Evolutionary conservation across 92 coral and sea anemone species (phyloP), one percentile per base, ranked within the genome.

Genomic region (Muricea muricata): DNA sequence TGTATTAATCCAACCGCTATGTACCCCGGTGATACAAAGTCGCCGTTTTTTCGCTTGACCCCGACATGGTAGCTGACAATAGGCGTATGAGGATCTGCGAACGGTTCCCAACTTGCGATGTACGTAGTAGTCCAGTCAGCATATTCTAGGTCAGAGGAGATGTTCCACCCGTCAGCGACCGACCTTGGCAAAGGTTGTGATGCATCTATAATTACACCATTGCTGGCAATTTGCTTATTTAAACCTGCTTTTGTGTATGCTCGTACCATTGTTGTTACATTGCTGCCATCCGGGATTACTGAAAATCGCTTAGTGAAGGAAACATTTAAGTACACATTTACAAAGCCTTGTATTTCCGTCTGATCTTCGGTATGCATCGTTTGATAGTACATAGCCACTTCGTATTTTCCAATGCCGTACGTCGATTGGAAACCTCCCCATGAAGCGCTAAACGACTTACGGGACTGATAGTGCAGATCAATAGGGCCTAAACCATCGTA

Each of bases 371-470:
- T 90, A 92, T 23, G 73, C 74, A 23, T 35, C 34, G 14, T 77
- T 82, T 80, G 87, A 37, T 76, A 68, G 68, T 81, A 48, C 14
- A 97, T 96, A 30, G 94, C 93, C 93, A 97, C 94, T 60, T 89
- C 85, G 79, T 93, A 97, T 75, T 87, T 92, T 41, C 65, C 89
- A 24, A 93, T 90, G 20, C 99, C 99, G 56, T 94, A 80, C 24
- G 84, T 84, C 29, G 92, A 82, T 24, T 83, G 75, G n/a, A 97
- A 90, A 11, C 99, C 99, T 37, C 99, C 99, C 99, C 98, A 97
- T 81, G 91, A 88, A 23, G 97, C 98, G 39, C 90, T 78, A 8
- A 97, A 77, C 14, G 86, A 34, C 60, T 89, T 94, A 71, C 90
- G 77, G 48, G 93, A 79, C 83, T 97, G 98, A 87, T 83, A 97